Evolutionary conservation across 2,797 vertebrate species (phyloP).

Genomic region (Liasis olivaceus): DNA sequence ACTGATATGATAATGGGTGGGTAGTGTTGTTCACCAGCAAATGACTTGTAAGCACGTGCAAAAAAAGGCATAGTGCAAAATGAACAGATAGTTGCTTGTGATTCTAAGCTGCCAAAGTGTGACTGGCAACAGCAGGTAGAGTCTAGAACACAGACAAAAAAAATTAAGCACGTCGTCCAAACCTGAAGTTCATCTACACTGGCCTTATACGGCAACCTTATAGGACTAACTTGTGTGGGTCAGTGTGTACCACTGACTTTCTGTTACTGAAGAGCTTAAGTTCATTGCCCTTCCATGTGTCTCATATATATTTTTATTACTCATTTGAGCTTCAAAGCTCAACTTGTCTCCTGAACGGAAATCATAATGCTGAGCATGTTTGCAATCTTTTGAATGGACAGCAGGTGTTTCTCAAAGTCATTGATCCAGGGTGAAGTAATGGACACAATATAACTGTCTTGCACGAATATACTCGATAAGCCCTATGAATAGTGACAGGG

Average conservation of each 20-base stretch:
- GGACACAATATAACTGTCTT: background rate
- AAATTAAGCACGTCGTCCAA: background rate
- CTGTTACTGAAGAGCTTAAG: background rate
- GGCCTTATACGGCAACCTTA: background rate
- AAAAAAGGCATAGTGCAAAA: background rate
- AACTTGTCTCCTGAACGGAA: background rate
- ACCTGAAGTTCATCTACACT: background rate
- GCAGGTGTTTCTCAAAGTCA: slow-evolving; percentile 9
- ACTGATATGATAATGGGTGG: background rate
- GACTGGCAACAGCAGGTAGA: background rate
- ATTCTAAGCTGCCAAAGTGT: background rate
- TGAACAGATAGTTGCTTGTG: background rate
- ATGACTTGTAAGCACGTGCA: background rate
- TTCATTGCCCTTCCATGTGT: background rate
- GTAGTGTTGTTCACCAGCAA: background rate
- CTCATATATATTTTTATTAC: background rate
- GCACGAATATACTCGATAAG: background rate
- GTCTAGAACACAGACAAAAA: background rate
- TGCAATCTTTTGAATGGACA: background rate
- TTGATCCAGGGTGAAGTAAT: slow-evolving; percentile 12
- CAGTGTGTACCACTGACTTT: background rate
- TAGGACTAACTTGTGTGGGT: background rate
- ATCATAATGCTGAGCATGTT: background rate
- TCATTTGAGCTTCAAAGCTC: background rate
- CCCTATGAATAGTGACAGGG: background rate